Percentiles rank a stretch among this genome's conserved stretches.
Conservation (phyloP, 2,888 invertebrate genomes). For the Drosophila lutescens region DNA sequence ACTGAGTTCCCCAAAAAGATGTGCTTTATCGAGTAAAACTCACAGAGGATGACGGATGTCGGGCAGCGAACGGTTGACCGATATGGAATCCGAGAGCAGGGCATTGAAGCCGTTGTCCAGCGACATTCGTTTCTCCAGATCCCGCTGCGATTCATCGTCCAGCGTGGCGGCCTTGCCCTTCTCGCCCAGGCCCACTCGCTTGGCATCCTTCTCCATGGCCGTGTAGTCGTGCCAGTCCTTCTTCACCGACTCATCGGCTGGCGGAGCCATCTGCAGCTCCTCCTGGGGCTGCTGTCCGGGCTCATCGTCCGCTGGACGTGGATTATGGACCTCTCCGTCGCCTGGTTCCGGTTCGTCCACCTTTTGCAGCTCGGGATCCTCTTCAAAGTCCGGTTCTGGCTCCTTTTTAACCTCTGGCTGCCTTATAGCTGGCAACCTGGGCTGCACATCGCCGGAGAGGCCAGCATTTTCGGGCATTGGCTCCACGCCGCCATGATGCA, state of each 20-base stretch:
- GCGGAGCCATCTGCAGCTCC: slow-evolving; percentile 51
- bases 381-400: slow-evolving; percentile 5
- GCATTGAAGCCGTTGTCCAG: slow-evolving; percentile 97
- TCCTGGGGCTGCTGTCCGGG: slow-evolving; percentile 14
- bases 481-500: slow-evolving; percentile 53
- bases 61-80: slow-evolving; percentile 92
- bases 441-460: slow-evolving; percentile 4
- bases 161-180: slow-evolving; percentile 89
- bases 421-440: neutral
- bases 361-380: slow-evolving; percentile 19
- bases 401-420: neutral
- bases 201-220: slow-evolving; percentile 87
- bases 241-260: slow-evolving; percentile 81
- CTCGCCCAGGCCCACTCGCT: slow-evolving; percentile 89
- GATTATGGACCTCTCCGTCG: slow-evolving; percentile 16
- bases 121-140: slow-evolving; percentile 88
- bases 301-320: slow-evolving; percentile 20
- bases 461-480: slow-evolving; percentile 37
- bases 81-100: slow-evolving; percentile 94
- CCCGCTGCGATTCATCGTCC: slow-evolving; percentile 86
- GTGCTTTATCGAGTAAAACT: slow-evolving; percentile 48
- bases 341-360: slow-evolving; percentile 13
- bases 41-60: slow-evolving; percentile 90
- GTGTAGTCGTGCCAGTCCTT: slow-evolving; percentile 93
- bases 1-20: neutral